phyloP scores from a whole-genome alignment of 2,797 vertebrate species.

The Melanitta fusca region DNA sequence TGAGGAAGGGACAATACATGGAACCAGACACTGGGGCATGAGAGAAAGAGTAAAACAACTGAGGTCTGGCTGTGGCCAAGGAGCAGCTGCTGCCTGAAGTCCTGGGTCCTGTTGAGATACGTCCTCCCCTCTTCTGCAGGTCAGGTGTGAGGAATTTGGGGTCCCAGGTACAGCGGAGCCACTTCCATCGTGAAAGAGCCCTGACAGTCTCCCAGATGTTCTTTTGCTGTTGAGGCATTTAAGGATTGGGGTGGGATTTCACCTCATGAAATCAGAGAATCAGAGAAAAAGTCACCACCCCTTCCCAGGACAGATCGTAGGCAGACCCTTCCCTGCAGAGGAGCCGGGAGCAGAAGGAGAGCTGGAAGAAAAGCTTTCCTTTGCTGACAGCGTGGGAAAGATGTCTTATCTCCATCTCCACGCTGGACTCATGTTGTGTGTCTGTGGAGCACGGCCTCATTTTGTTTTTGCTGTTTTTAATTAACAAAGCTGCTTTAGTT shows the following conservation, averaged over 20 bases:
- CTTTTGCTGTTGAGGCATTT: background rate
- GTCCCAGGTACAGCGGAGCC: background rate
- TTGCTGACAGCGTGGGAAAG: background rate
- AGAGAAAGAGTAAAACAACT: background rate
- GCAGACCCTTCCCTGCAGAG: background rate
- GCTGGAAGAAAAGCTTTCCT: background rate
- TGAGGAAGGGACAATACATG: background rate
- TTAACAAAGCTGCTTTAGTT: slow-evolving; percentile 57
- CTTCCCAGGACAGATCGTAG: background rate
- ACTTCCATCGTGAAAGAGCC: background rate
- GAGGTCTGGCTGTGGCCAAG: background rate
- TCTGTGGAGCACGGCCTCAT: background rate
- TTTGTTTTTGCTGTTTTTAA: slow-evolving; percentile 41
- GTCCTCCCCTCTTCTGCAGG: background rate
- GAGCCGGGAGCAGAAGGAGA: background rate
- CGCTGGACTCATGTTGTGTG: background rate
- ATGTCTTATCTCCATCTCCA: background rate
- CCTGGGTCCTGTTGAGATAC: background rate
- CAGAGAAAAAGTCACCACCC: background rate
- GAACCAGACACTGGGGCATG: background rate
- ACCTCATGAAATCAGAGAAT: no score
- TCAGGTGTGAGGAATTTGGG: background rate
- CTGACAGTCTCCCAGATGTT: background rate
- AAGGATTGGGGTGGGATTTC: background rate
- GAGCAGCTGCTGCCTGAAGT: background rate